These are phyloP conservation scores for Saxidomus purpurata DNA, from an alignment of 1,140 invertebrate genomes.

Conservation along the genomic window DNA sequence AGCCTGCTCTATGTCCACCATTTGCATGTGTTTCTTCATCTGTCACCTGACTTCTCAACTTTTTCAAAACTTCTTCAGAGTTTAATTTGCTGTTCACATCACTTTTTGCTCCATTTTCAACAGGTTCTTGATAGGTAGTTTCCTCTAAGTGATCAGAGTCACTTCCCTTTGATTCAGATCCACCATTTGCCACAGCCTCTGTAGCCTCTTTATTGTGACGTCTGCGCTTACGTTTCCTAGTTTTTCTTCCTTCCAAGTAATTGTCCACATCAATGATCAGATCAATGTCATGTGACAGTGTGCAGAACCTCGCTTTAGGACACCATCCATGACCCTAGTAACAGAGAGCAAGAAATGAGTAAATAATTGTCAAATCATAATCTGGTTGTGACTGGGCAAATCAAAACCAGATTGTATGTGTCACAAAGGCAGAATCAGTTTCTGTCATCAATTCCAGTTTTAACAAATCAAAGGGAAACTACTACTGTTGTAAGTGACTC, in stretches of 20 bases:
- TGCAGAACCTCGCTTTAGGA: constrained; percentile 78
- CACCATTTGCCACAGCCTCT: background rate
- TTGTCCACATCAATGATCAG: constrained; percentile 71
- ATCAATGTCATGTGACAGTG: constrained; percentile 85
- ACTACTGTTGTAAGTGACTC: too few species aligned
- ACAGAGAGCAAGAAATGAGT: background rate
- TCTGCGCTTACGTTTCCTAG: constrained; percentile 74
- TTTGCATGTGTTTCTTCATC: constrained; percentile 34
- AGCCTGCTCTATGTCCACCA: constrained; percentile 86
- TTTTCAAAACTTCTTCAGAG: constrained; percentile 48
- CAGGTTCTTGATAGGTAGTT: background rate
- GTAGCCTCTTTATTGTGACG: constrained; percentile 15
- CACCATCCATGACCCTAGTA: constrained; percentile 86
- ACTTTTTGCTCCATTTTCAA: background rate
- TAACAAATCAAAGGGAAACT: too few species aligned
- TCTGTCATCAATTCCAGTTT: too few species aligned
- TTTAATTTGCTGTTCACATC: background rate
- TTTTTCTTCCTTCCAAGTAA: constrained; percentile 61
- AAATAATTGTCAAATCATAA: too few species aligned
- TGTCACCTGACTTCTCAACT: background rate
- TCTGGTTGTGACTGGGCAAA: too few species aligned
- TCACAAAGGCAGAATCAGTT: too few species aligned
- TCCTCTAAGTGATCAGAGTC: background rate
- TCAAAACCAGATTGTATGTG: too few species aligned
- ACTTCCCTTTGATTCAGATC: background rate